Percentiles rank a stretch among this genome's conserved stretches.
phyloP scores from a whole-genome alignment of 2,113 vertebrate species.

The Hyla sarda region DNA sequence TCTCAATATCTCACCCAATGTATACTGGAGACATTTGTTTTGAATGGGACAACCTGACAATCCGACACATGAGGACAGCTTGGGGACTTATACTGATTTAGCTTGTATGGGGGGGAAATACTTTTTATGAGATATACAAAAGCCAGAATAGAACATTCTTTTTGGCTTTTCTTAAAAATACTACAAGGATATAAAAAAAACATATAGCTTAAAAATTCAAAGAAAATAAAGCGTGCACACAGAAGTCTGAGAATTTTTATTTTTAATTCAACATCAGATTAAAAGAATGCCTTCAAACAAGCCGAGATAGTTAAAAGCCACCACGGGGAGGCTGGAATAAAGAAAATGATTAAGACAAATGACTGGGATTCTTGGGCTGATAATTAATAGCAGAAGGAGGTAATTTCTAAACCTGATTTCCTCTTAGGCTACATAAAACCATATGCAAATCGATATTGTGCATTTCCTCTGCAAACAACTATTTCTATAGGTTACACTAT shows the following conservation, averaged over 20 bases:
- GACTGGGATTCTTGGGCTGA: constrained; percentile 8
- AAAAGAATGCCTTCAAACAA: not conserved
- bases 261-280: not conserved
- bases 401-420: constrained; percentile 34
- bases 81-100: not conserved
- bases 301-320: constrained; percentile 3
- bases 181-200: not conserved
- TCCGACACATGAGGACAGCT: too few relatives aligned
- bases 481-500: not conserved
- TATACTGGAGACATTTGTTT: too few relatives aligned
- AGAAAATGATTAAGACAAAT: constrained; percentile 40
- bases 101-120: too few relatives aligned
- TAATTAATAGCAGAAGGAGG: constrained; percentile 39
- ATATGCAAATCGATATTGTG: constrained; percentile 12
- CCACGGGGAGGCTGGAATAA: constrained; percentile 23
- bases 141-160: not conserved
- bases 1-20: too few relatives aligned
- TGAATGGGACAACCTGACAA: too few relatives aligned
- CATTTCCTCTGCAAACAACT: not conserved
- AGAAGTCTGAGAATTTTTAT: not conserved
- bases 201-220: not conserved
- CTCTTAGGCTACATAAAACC: constrained; percentile 4
- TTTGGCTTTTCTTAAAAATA: not conserved
- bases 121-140: not conserved
- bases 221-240: not conserved